Percentiles rank a stretch among this genome's conserved stretches.
phyloP scores from a whole-genome alignment of 2,888 invertebrate species.

The Eretmocerus hayati region DNA sequence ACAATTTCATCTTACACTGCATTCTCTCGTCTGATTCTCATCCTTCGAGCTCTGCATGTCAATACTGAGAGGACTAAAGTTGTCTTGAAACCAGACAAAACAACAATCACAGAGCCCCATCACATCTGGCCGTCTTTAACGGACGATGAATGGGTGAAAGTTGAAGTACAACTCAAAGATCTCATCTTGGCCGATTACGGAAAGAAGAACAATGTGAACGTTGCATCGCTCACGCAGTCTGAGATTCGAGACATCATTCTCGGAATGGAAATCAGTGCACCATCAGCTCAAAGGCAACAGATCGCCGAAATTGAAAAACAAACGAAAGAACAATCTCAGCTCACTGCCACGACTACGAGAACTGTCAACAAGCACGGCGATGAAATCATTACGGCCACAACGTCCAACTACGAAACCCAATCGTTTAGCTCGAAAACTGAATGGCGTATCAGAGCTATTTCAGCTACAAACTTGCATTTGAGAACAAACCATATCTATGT shows the following conservation, averaged over 20 bases:
- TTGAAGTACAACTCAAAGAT: slow-evolving; percentile 96
- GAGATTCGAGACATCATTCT: slow-evolving; percentile 99
- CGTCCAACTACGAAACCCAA: slow-evolving; percentile 97
- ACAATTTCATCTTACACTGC: slow-evolving; percentile 96
- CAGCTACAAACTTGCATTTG: slow-evolving; percentile 92
- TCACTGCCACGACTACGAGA: slow-evolving; percentile 96
- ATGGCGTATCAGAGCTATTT: slow-evolving; percentile 97
- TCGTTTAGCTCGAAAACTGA: slow-evolving; percentile 98
- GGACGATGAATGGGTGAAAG: slow-evolving; percentile 99
- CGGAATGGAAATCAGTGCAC: slow-evolving; percentile 99
- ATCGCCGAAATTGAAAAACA: slow-evolving; percentile 99
- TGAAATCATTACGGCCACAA: slow-evolving; percentile 98
- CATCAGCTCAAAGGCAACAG: slow-evolving; percentile 97
- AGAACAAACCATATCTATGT: slow-evolving; percentile 99
- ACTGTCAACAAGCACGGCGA: slow-evolving; percentile 99
- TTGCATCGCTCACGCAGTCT: slow-evolving; percentile 96
- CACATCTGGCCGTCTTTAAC: slow-evolving; percentile 98
- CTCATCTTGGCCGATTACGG: slow-evolving; percentile 98
- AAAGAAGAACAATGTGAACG: slow-evolving; percentile 99
- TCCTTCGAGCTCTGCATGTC: slow-evolving; percentile 93
- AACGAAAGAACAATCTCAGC: slow-evolving; percentile 96
- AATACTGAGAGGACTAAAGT: slow-evolving; percentile 99
- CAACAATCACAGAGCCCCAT: slow-evolving; percentile 97
- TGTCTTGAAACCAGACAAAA: slow-evolving; percentile 96
- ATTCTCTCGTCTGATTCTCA: slow-evolving; percentile 93